Evolutionary conservation across 2,113 vertebrate genomes (phyloP), one percentile per base, ranked within the genome.

Genomic region (Eulacestoma nigropectus): DNA sequence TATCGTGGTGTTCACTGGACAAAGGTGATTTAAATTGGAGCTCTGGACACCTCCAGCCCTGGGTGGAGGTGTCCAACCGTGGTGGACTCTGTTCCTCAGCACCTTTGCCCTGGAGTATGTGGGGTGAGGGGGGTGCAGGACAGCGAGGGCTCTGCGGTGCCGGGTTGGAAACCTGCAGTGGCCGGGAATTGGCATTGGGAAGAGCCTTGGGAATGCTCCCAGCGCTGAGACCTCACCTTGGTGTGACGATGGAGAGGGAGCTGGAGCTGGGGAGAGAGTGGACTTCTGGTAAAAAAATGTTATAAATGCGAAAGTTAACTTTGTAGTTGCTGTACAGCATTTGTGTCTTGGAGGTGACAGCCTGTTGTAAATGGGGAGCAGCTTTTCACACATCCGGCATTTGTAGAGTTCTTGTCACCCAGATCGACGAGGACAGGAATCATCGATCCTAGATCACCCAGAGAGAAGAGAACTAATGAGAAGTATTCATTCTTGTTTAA

Each of bases 21-120:
- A 5, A 15, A 75, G 22, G 7, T 3, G 20, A 18, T 37, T 82
- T 77, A 27, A 84, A 11, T 16, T 2, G 1, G 42, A 59, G 26
- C 22, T 60, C 33, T 41, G 32, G 8, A 3, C 25, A 1, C 20
- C 33, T 21, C 7, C 42, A 1, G 12, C 11, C 13, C 11, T 0
- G 3, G 39, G 6, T 6, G 3, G 2, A 19, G n/a, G 21, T 26
- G 37, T 67, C 26, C 17, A 30, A 5, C 21, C 1, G 0, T 32
- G 72, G 53, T 20, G 57, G 32, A 1, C 13, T 39, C 11, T 2
- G 50, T 60, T 65, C 42, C 39, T 18, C 13, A 6, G 37, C 29
- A 16, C 44, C 19, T 16, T 42, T 60, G 25, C 32, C 65, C 32
- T 52, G 65, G 35, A 11, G 25, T 1, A 1, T 0, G 21, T 27